Base-by-base conservation (phyloP, 2,888 invertebrate genomes). In the Brenthis hecate region DNA sequence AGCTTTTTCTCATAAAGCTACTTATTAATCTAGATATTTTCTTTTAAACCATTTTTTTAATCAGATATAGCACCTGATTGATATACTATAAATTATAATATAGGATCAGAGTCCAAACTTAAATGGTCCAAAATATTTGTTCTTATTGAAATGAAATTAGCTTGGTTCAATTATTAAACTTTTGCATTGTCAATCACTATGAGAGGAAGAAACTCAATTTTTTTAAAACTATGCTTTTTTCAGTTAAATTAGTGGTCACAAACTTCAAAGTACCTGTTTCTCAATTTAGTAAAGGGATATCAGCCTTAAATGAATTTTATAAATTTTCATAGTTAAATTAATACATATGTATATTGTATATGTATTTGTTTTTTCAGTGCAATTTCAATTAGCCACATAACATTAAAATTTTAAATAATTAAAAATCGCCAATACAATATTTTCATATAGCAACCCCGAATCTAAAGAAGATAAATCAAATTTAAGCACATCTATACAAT, bases 391-490 rank as follows among this genome's bases (percentile, higher is more conserved):
- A n/a, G 36, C 36, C 53, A 54, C 36, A 62, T 19, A 62, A 19
- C 32, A 43, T 28, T 1, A 47, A 58, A 56, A 4, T 14, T 11
- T n/a, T 55, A 13, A 43, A 60, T 50, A 47, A 54, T 58, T 43
- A 11, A 43, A 43, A 43, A 43, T 43, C 36, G 57, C 61, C 53
- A 55, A 69, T 67, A 60, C 11, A 43, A 43, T 57, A 65, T 71
- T 69, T 71, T 70, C 23, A 63, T 36, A 72, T 73, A 67, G 70
- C 70, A 73, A 72, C 71, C 64, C 67, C 61, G 66, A 60, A 36
- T 32, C 56, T 69, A 72, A 47, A 69, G 71, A 71, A 62, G 68
- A 76, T 69, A 71, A 68, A 74, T 68, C 36, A 43, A 70, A 57
- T 56, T 63, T 54, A 53, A 61, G 56, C 65, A 3, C 55, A 65